These are phyloP conservation scores for Lithobates pipiens DNA, from an alignment of 2,797 vertebrate genomes.

Conservation along the genomic window DNA sequence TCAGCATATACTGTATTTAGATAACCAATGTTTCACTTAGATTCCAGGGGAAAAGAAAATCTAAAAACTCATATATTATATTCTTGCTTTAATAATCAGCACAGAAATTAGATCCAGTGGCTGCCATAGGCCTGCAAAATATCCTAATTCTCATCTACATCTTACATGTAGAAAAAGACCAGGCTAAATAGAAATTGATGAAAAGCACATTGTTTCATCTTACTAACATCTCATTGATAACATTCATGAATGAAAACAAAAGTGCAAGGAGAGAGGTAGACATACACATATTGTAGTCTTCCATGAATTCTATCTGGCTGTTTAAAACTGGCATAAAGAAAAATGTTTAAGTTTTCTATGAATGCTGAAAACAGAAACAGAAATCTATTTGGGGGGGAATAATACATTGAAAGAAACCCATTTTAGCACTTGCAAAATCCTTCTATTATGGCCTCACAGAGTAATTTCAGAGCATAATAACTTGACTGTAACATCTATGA, in stretches of 20 bases:
- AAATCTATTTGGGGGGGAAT: slow-evolving; percentile 37
- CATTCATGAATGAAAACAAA: slow-evolving; percentile 16
- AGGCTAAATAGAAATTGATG: neutral
- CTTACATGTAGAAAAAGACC: no score
- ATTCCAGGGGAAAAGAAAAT: neutral
- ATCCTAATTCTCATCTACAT: neutral
- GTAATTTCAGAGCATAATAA: slow-evolving; percentile 64
- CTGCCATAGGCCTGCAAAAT: neutral
- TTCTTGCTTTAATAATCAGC: neutral
- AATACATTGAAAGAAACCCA: slow-evolving; percentile 49
- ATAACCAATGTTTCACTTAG: no score
- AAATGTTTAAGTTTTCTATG: slow-evolving; percentile 54
- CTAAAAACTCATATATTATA: neutral
- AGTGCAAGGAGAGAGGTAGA: neutral
- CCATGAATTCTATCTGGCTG: slow-evolving; percentile 3
- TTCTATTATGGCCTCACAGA: slow-evolving; percentile 50
- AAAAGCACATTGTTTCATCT: neutral
- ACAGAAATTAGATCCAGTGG: neutral
- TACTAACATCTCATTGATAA: neutral
- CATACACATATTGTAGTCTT: neutral
- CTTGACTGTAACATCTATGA: slow-evolving; percentile 62
- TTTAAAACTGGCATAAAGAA: slow-evolving; percentile 26
- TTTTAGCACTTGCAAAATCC: slow-evolving; percentile 58
- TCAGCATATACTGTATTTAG: no score
- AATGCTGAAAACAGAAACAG: slow-evolving; percentile 56